Base-by-base conservation (phyloP, 2,797 vertebrate species). In the Clamator glandarius region DNA sequence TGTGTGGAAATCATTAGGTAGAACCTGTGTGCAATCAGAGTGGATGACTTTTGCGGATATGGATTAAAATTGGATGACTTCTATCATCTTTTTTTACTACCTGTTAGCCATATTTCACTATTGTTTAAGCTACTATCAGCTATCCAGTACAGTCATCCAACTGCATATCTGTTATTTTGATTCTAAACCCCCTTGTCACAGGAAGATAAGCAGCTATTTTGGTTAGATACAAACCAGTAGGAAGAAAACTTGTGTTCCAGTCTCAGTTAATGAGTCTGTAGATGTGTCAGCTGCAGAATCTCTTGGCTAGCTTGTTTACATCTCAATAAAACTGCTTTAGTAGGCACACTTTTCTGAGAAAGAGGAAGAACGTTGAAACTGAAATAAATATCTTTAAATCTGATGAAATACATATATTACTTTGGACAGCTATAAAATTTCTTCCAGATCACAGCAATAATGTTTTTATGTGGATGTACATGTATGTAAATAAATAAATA, bases 21-120 rank as follows among this genome's bases (percentile, higher is more conserved):
- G 91, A 93, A 82, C 8, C 67, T 91, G 74, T 72, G 92, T 90
- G 63, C 15, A 75, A 41, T 72, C 51, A 91, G 66, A 90, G 9
- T 57, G 23, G 50, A 67, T 61, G 59, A 8, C 46, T 90, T 91
- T 59, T 55, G 74, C 85, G 6, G 13, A 42, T 59, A 9, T 51
- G 28, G 15, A 66, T 46, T 69, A 52, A 33, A 55, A 62, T 25
- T 4, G 23, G 23, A 59, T 84, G 52, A 10, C 28, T 82, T 48
- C 44, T 46, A 21, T 8, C 18, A 19, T 54, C 62, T 86, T 63
- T 81, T 8, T 13, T 84, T 68, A 68, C 46, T 74, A 87, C 33
- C 5, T 36, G n/a, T 68, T 78, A 81, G 31, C 25, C 25, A 18
- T 52, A 81, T 67, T 86, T 93, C 74, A 81, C 39, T 76, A 57